Evolutionary conservation across 2,888 invertebrate species (phyloP).

Genomic region (Deroplatys truncata): DNA sequence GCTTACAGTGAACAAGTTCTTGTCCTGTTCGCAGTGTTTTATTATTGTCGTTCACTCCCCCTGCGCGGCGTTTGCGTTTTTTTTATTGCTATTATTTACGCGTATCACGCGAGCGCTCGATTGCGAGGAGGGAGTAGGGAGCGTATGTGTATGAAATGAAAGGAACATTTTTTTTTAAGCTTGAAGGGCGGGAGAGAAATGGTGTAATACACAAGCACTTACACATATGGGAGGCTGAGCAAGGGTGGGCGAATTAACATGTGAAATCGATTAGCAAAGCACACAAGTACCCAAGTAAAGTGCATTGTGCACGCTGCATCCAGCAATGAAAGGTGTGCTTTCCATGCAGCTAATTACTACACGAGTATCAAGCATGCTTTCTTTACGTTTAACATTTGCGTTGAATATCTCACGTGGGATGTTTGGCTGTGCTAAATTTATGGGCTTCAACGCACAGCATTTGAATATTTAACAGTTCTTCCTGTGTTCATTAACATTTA

Average conservation of each 20-base stretch:
- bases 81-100: background rate
- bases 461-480: no score
- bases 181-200: background rate
- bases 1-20: background rate
- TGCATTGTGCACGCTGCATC: background rate
- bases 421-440: no score
- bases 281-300: background rate
- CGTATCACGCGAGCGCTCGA: background rate
- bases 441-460: no score
- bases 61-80: no score
- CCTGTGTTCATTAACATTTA: no score
- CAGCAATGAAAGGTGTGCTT: background rate
- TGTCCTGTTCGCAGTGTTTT: background rate
- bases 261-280: background rate
- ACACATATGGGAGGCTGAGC: background rate
- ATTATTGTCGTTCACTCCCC: background rate
- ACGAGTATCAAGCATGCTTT: no score
- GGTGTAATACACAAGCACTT: background rate
- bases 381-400: no score
- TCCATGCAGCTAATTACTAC: no score
- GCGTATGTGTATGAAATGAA: background rate
- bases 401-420: no score
- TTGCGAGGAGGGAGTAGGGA: no score
- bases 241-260: background rate
- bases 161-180: background rate